These are phyloP conservation scores for Eristalinus sepulchralis DNA, from an alignment of 2,888 invertebrate species.

Conservation along the genomic window DNA sequence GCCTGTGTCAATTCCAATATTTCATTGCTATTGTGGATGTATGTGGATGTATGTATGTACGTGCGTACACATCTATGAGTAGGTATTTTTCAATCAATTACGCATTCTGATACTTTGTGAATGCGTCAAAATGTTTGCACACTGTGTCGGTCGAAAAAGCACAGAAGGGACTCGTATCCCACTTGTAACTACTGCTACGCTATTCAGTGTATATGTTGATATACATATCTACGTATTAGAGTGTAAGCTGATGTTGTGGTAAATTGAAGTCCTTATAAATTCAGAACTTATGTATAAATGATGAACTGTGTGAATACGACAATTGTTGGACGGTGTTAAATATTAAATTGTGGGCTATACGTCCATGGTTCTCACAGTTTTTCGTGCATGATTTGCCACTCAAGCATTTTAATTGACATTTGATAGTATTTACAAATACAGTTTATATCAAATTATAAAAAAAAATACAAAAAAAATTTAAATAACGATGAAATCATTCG, in stretches of 20 bases:
- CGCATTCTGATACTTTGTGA: constrained; percentile 37
- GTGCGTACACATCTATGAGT: neutral
- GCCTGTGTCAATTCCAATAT: constrained; percentile 44
- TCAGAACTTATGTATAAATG: neutral
- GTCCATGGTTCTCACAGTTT: neutral
- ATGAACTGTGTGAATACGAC: constrained; percentile 15
- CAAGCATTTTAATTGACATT: neutral
- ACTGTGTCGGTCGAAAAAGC: constrained; percentile 12
- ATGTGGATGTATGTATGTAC: constrained; percentile 7
- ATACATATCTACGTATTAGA: neutral
- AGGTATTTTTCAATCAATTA: constrained; percentile 30
- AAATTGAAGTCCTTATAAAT: constrained; percentile 5
- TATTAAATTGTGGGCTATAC: neutral
- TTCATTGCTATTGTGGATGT: neutral
- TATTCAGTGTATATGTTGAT: neutral
- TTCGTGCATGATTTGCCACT: neutral
- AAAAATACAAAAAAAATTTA: too few relatives aligned
- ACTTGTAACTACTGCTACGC: neutral
- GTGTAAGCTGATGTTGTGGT: neutral
- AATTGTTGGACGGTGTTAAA: neutral
- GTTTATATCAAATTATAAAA: too few relatives aligned
- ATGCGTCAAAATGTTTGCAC: constrained; percentile 23
- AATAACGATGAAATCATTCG: too few relatives aligned
- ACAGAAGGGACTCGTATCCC: constrained; percentile 1
- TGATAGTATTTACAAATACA: too few relatives aligned